Conservation (phyloP, 2,797 vertebrate species). For the Helostoma temminkii region DNA sequence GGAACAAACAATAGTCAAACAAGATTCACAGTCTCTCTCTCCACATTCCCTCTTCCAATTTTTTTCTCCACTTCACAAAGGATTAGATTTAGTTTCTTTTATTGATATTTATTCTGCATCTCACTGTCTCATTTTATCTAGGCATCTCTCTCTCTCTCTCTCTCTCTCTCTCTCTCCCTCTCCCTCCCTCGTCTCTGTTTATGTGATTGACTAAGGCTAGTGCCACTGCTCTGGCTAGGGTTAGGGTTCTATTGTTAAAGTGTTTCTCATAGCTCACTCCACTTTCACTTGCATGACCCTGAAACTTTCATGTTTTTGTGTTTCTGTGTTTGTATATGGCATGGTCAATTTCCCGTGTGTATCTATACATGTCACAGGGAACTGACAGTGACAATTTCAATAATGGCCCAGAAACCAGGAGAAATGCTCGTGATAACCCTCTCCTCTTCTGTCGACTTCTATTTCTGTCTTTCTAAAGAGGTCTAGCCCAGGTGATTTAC, state of each 20-base stretch:
- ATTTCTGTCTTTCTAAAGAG: conserved; percentile 21
- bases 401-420: conserved; percentile 49
- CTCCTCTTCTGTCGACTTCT: conserved; percentile 10
- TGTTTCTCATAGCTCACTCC: conserved; percentile 40
- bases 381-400: conserved; percentile 38
- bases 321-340: conserved; percentile 7
- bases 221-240: no score
- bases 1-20: conserved; percentile 39
- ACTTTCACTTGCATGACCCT: conserved; percentile 8
- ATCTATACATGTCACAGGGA: conserved; percentile 30
- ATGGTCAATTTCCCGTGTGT: neutral
- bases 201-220: conserved; percentile 32
- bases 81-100: conserved; percentile 24
- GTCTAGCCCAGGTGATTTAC: conserved; percentile 49
- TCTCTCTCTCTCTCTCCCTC: conserved; percentile 29
- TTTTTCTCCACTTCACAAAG: conserved; percentile 33
- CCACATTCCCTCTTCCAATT: conserved; percentile 27
- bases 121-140: conserved; percentile 33
- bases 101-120: conserved; percentile 15
- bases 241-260: no score
- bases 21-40: conserved; percentile 13
- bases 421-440: conserved; percentile 46
- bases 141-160: conserved; percentile 12
- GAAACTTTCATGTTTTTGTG: conserved; percentile 43
- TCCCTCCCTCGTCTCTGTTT: conserved; percentile 33